These are phyloP conservation scores for Tiliqua scincoides DNA, from an alignment of 2,113 vertebrate genomes.

Conservation along the genomic window DNA sequence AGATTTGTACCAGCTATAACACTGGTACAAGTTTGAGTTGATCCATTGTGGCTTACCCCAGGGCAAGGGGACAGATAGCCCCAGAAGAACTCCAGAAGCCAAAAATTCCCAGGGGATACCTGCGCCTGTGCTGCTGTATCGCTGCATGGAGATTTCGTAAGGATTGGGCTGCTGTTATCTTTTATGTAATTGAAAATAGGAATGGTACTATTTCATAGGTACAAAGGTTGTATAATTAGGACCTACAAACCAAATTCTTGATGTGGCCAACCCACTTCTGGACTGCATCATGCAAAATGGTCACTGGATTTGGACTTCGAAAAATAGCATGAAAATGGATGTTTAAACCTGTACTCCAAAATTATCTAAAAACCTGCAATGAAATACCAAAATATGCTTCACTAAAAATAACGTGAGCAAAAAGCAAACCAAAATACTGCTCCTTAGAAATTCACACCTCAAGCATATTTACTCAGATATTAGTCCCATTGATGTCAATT, in stretches of 20 bases:
- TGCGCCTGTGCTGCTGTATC: too few species aligned
- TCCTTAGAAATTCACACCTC: background rate
- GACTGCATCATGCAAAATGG: background rate
- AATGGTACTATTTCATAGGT: background rate
- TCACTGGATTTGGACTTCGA: background rate
- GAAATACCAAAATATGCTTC: background rate
- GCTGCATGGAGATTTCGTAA: too few species aligned
- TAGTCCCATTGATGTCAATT: too few species aligned
- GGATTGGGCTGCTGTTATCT: too few species aligned
- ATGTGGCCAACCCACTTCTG: background rate
- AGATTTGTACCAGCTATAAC: too few species aligned
- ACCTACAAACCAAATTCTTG: background rate
- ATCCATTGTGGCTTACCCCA: too few species aligned
- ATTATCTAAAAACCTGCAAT: background rate
- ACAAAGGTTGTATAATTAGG: slow-evolving; percentile 11
- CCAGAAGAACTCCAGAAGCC: too few species aligned
- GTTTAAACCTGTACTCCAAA: background rate
- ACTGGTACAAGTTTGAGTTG: too few species aligned
- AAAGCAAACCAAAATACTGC: too few species aligned
- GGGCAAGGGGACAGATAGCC: too few species aligned
- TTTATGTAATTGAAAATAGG: background rate
- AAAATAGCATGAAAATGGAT: background rate
- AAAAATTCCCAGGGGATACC: too few species aligned
- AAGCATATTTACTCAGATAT: background rate
- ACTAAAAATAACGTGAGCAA: background rate